A percentile compares a stretch with the other conserved stretches of the same genome.
These are phyloP conservation scores for Nannobrachium achirus DNA, from an alignment of 2,113 vertebrate species.

Conservation along the genomic window DNA sequence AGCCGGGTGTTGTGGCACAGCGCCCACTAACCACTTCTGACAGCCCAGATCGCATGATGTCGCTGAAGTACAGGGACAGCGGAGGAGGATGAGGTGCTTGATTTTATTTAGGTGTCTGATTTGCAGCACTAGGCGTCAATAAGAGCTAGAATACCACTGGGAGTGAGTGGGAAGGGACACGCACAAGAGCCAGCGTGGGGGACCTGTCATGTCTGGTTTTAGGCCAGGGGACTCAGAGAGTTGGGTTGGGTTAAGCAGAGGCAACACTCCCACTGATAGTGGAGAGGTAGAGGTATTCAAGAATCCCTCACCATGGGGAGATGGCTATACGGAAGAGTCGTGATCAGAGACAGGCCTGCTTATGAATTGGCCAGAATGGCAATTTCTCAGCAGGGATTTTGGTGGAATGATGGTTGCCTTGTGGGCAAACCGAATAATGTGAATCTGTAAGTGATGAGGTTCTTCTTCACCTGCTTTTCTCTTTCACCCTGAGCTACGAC, in stretches of 20 bases:
- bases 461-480: too few relatives aligned
- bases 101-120: constrained; percentile 12
- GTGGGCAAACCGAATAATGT: constrained; percentile 16
- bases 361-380: constrained; percentile 45
- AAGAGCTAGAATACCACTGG: not conserved
- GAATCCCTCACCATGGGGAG: not conserved
- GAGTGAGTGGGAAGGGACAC: not conserved
- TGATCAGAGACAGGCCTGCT: constrained; percentile 3
- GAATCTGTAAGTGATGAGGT: not conserved
- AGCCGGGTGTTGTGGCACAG: not conserved
- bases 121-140: not conserved
- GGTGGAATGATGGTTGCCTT: constrained; percentile 25
- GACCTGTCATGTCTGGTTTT: constrained; percentile 14
- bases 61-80: not conserved
- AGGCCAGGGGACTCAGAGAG: not conserved
- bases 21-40: constrained; percentile 2
- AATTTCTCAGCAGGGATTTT: constrained; percentile 41
- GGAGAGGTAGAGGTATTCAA: too few relatives aligned
- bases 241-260: constrained; percentile 4
- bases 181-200: not conserved
- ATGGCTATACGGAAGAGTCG: not conserved
- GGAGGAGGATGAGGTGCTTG: not conserved
- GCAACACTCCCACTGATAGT: not conserved
- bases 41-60: not conserved
- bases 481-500: too few relatives aligned